phyloP scores from a whole-genome alignment of 2,113 vertebrate genomes.

The Larimichthys polyactis region DNA sequence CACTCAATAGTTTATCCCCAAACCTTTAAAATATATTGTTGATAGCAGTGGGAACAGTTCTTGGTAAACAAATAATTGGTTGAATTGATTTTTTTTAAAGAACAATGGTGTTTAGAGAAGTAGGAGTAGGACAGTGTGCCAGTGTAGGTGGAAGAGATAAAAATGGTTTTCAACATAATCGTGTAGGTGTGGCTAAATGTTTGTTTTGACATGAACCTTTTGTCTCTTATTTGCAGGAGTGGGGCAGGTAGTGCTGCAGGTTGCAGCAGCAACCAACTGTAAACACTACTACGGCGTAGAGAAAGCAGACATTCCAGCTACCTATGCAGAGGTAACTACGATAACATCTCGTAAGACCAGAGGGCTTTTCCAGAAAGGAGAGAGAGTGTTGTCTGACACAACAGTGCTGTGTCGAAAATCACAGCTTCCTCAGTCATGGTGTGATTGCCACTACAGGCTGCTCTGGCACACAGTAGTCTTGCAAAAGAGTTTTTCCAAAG shows the following conservation, averaged over 20 bases:
- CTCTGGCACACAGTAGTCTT: background rate
- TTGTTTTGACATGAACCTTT: background rate
- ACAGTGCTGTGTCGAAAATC: background rate
- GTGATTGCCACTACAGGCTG: background rate
- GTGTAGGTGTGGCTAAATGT: too few species aligned
- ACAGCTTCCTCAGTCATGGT: background rate
- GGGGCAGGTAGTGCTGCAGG: constrained; percentile 98
- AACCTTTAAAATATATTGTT: background rate
- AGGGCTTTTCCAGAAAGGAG: background rate
- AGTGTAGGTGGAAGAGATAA: background rate
- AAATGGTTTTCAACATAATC: background rate
- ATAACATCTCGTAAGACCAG: constrained; percentile 1
- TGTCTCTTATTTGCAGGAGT: constrained; percentile 86
- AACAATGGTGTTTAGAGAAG: background rate
- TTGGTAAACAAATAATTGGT: background rate
- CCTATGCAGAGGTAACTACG: constrained; percentile 95
- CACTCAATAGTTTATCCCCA: background rate
- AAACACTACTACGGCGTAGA: constrained; percentile 99
- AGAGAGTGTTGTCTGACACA: background rate
- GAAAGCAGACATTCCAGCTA: constrained; percentile 98
- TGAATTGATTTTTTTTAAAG: background rate
- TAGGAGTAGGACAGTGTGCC: background rate
- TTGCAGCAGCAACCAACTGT: constrained; percentile 97
- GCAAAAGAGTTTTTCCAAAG: background rate
- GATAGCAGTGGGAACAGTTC: background rate